phyloP scores from a whole-genome alignment of 2,113 vertebrate species.

The Hyperopisus bebe region DNA sequence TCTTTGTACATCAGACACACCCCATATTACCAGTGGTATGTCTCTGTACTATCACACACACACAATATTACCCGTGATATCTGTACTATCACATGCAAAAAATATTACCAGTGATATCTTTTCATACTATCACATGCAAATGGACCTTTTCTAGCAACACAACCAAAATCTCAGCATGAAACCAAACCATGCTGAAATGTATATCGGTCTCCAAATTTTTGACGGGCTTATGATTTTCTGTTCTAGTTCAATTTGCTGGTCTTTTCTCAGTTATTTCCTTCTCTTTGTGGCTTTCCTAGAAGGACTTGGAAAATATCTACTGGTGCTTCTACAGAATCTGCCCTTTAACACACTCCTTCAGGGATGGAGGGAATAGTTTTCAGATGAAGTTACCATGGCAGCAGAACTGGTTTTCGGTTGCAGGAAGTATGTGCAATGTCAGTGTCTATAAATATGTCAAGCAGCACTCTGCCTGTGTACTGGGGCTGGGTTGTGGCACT shows the following conservation, averaged over 20 bases:
- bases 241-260: neutral
- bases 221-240: neutral
- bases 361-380: neutral
- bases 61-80: neutral
- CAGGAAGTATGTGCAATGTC: constrained; percentile 16
- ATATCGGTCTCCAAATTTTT: neutral
- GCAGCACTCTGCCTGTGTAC: neutral
- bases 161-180: neutral
- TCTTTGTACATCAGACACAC: neutral
- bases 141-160: neutral
- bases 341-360: constrained; percentile 9
- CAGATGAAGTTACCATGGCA: constrained; percentile 9
- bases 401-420: neutral
- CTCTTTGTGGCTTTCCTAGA: neutral
- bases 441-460: constrained; percentile 7
- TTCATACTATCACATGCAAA: neutral
- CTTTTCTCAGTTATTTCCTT: neutral
- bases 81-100: neutral
- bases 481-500: neutral
- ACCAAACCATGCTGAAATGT: neutral
- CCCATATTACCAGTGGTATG: neutral
- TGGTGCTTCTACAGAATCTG: neutral
- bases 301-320: neutral
- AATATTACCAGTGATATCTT: neutral
- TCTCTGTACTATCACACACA: neutral